Evolutionary conservation across 2,888 invertebrate genomes (phyloP).

Genomic region (Yponomeuta sedellus): DNA sequence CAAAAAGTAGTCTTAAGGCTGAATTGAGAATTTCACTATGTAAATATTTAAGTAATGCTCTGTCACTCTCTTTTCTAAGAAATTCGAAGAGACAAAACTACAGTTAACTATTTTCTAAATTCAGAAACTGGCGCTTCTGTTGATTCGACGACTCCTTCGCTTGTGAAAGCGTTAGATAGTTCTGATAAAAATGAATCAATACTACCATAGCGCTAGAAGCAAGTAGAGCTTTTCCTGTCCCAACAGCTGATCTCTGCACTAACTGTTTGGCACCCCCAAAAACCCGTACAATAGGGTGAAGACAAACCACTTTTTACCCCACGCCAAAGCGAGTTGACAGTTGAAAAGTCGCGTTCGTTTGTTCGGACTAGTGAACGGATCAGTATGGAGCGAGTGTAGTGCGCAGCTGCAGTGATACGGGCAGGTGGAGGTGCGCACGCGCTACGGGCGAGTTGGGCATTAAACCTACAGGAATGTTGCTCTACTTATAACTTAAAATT

Average conservation of each 20-base stretch:
- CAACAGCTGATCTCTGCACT: not conserved
- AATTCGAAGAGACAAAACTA: too few relatives aligned
- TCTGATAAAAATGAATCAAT: too few relatives aligned
- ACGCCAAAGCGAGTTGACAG: not conserved
- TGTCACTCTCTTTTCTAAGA: too few relatives aligned
- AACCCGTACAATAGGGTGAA: not conserved
- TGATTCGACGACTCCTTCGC: too few relatives aligned
- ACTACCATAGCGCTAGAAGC: not conserved
- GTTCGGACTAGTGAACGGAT: not conserved
- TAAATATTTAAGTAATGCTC: too few relatives aligned
- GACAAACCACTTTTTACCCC: not conserved
- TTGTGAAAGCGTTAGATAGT: too few relatives aligned
- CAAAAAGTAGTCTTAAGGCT: too few relatives aligned
- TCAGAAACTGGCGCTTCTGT: too few relatives aligned
- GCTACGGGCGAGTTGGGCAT: not conserved
- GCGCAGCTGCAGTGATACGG: constrained; percentile 42
- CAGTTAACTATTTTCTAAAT: too few relatives aligned
- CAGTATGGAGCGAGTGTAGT: constrained; percentile 19
- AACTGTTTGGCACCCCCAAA: not conserved
- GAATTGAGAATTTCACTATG: too few relatives aligned
- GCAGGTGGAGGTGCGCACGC: constrained; percentile 41
- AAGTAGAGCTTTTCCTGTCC: not conserved
- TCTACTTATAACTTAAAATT: not conserved
- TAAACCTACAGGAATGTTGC: not conserved
- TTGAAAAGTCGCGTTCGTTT: not conserved